Base-by-base conservation (phyloP, 2,888 invertebrate genomes). In the Acanthopleura granulata region DNA sequence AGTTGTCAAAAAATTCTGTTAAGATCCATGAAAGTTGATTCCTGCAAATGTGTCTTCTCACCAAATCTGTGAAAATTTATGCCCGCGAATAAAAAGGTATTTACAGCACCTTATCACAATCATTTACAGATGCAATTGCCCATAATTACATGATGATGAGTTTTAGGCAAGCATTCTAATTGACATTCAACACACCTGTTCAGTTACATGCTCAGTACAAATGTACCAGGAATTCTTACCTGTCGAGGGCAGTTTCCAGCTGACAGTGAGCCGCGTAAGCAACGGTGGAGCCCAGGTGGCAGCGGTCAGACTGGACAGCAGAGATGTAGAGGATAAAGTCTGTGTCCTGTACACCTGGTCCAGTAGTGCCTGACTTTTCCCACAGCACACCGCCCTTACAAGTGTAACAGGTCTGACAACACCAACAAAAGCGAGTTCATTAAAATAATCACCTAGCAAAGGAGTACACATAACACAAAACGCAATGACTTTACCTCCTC, bases 241-340 rank as follows among this genome's bases (percentile, higher is more conserved):
- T 93, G 91, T 99, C 99, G 51, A 98, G 91, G 0, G 95, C 94
- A 0, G 95, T 93, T 91, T 99, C 99, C 90, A 98, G 97, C 89
- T 99, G 99, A 86, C 99, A 99, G 90, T 99, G 99, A 0, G 98
- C 98, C 0, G 99, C 98, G 91, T 98, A 99, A 0, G 99, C 98
- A 0, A 98, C 97, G 0, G 98, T 98, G 79, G 95, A 92, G 0
- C 96, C 96, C 82, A 96, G 94, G 79, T 94, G 94, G 90, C 99
- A 99, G n/a, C 98, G 92, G 84, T 95, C 95, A 0, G 98, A 97
- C 90, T 97, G 95, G 87, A 96, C 94, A 0, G 98, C 97, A 9
- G 98, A 98, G 12, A 99, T 97, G 91, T 99, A 99, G 81, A 99
- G 94, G 0, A 99, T 94, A 91, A 99, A 99, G 91, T 99, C 98